These are phyloP conservation scores for Zaprionus ornatus DNA, from an alignment of 1,140 invertebrate species.

Conservation along the genomic window DNA sequence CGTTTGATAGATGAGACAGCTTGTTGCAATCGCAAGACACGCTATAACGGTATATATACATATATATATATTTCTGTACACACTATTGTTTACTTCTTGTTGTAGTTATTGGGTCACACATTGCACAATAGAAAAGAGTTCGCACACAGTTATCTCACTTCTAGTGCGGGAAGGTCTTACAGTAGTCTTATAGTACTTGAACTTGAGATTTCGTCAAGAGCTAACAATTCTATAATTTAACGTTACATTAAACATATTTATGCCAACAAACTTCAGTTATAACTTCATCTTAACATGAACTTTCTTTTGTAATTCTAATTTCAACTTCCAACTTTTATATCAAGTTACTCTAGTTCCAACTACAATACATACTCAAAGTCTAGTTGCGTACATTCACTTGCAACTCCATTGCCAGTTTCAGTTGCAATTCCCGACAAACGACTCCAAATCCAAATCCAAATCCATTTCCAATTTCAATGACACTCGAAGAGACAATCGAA, in stretches of 20 bases:
- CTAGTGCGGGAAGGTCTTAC: neutral
- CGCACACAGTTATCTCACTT: neutral
- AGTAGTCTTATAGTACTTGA: neutral
- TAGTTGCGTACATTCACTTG: neutral
- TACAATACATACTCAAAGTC: neutral
- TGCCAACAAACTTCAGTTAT: too few species aligned
- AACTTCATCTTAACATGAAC: neutral
- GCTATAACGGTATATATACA: constrained; percentile 9
- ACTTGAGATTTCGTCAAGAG: neutral
- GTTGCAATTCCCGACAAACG: neutral
- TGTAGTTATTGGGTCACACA: constrained; percentile 38
- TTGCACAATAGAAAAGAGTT: constrained; percentile 15
- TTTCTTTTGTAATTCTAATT: neutral
- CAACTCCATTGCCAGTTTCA: neutral
- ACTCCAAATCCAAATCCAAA: neutral
- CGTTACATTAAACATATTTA: too few species aligned
- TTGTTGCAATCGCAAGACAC: constrained; percentile 33
- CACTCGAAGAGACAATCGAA: constrained; percentile 72
- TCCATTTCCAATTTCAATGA: constrained; percentile 34
- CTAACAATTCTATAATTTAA: neutral
- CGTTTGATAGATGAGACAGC: constrained; percentile 50
- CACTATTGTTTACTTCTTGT: constrained; percentile 22
- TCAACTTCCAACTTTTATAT: neutral
- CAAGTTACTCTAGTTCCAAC: neutral
- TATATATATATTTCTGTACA: neutral